Conservation (phyloP, 2,113 vertebrate species). For the Platycercus adscitus region DNA sequence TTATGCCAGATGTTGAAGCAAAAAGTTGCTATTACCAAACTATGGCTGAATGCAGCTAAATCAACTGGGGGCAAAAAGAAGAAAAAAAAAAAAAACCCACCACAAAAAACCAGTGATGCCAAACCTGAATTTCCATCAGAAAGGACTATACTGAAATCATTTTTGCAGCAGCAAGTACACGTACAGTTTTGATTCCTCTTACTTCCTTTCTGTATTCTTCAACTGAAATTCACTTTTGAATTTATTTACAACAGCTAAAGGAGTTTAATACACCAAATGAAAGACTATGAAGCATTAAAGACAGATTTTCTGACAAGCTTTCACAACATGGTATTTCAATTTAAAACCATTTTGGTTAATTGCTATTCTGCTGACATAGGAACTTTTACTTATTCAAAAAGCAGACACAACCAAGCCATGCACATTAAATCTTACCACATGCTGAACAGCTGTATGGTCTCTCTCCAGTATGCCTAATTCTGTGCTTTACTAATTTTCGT, state of each 20-base stretch:
- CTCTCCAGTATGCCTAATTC: constrained; percentile 87
- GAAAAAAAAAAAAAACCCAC: not conserved
- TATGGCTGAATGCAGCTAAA: not conserved
- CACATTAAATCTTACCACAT: constrained; percentile 79
- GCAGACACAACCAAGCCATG: not conserved
- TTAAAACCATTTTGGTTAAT: not conserved
- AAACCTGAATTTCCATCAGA: not conserved
- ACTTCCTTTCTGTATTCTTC: not conserved
- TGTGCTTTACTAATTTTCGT: constrained; percentile 92
- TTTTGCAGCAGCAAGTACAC: not conserved
- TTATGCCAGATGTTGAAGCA: not conserved
- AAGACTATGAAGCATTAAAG: not conserved
- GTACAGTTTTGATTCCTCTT: not conserved
- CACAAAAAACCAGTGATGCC: not conserved
- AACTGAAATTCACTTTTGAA: not conserved
- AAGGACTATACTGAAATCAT: not conserved
- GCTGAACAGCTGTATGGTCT: constrained; percentile 92
- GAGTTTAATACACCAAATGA: not conserved
- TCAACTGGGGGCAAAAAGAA: not conserved
- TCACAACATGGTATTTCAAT: not conserved
- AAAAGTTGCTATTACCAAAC: not conserved
- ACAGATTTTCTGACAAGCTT: not conserved
- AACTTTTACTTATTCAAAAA: not conserved
- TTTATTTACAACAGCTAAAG: not conserved
- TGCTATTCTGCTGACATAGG: not conserved